Base-by-base conservation (phyloP, 1,140 invertebrate species). In the Carposina sasakii region DNA sequence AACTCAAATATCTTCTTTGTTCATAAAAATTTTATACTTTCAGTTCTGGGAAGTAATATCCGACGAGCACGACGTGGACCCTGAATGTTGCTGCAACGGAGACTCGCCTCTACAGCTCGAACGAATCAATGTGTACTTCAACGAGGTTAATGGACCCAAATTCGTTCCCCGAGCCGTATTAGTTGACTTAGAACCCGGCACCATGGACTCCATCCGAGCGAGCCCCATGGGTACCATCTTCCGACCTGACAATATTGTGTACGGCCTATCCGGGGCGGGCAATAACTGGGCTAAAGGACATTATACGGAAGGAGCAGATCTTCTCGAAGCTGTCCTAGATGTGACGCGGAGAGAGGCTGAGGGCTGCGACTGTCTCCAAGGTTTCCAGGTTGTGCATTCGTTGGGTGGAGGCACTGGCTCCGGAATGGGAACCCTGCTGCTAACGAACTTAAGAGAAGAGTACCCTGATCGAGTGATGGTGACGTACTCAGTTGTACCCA, bases 341-440 rank as follows among this genome's bases (percentile, higher is more conserved):
- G 92, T 95, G 6, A 90, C 95, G 26, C 87, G 94, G 20, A 95
- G 94, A 78, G 94, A 96, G 82, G 90, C 92, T 19, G 94, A 96
- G 82, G 87, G 87, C 48, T 93, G 92, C 78, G 92, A 93, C 71
- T 93, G 92, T 69, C 83, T 93, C 15, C 88, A 90, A 63, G 71
- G 65, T 37, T 92, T 91, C 71, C 85, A 91, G 76, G 66, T 83
- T 34, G 81, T 85, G 60, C 81, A 91, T 75, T 84, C 91, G 57
- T 52, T 92, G 2, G 87, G 88, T 3, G 92, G 85, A 77, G 91
- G 81, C 65, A 93, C 92, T 36, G 91, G 91, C 1, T 90, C 90
- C 23, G 91, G 91, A 8, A 87, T 91, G 84, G 89, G 90, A 1
- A 89, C 90, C 2, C 68, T 91, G 8, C 70, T 92, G 3, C 85